Evolutionary conservation across 1,140 invertebrate species (phyloP), one percentile per base, ranked within the genome.

Genomic region (Linepithema humile): DNA sequence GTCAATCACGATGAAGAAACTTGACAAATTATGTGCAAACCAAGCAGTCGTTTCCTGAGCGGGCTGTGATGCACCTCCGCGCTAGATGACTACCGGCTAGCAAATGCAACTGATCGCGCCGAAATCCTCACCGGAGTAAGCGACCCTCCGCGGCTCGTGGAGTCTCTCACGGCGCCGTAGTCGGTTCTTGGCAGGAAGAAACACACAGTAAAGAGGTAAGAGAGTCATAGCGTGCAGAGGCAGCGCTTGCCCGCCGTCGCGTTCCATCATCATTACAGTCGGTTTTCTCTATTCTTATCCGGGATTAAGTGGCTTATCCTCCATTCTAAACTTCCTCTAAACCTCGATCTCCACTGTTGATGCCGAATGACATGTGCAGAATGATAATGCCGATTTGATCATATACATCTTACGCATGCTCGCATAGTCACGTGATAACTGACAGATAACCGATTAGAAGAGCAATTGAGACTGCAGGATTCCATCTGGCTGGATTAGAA

Each of bases 151-250:
- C 45, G 45, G 40, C 70, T 10, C 65, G 65, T 43, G 64, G 40
- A 55, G 78, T 62, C 40, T 26, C 75, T 69, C 75, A 43, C 89
- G 90, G 92, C 91, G 93, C 91, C 88, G 89, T 92, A 90, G 90
- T 91, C 90, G 89, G n/a, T 89, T 91, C 89, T 93, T 91, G 92
- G 90, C 92, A 93, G 88, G 90, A 91, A 89, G 87, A 91, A 89
- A 88, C 75, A n/a, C n/a, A 45, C 43, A 85, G 88, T 78, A 88
- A 87, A 89, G 88, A 91, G 86, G 86, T 89, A 91, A 92, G 89
- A 92, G 92, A 91, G 84, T 92, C 89, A 91, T 88, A 80, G 32
- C 85, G 88, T 77, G 88, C 85, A 70, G 72, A 85, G 65, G 53
- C 82, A 88, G 65, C 80, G 15, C 9, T 15, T 69, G 15, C 3